Percentiles rank a stretch among this genome's conserved stretches.
phyloP scores from a whole-genome alignment of 2,888 invertebrate species.

The Galeopsomyia nigrocyanea region DNA sequence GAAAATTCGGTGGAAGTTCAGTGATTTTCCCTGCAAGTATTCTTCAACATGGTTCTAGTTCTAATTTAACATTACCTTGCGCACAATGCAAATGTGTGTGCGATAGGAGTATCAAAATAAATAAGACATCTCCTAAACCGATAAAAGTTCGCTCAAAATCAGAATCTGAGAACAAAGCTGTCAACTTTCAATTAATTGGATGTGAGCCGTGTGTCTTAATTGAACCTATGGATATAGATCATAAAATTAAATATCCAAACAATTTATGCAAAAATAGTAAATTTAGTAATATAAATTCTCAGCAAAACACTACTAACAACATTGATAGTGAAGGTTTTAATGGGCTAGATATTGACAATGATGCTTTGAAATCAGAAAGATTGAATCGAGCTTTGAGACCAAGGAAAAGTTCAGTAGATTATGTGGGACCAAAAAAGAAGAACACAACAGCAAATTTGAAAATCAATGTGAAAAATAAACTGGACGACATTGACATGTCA shows the following conservation, averaged over 20 bases:
- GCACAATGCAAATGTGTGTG: constrained; percentile 32
- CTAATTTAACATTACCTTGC: constrained; percentile 27
- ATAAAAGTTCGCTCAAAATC: constrained; percentile 11
- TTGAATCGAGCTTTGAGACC: constrained; percentile 56
- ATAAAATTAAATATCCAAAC: constrained; percentile 2
- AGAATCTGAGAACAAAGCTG: constrained; percentile 12
- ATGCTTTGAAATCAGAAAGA: constrained; percentile 17
- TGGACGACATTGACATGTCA: constrained; percentile 13
- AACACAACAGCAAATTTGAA: constrained; percentile 28
- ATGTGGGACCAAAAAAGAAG: constrained; percentile 49
- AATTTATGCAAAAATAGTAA: not conserved
- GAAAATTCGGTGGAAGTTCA: constrained; percentile 23
- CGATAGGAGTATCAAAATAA: constrained; percentile 24
- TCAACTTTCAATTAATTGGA: constrained; percentile 2
- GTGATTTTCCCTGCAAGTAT: constrained; percentile 39
- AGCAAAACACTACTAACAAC: constrained; percentile 21
- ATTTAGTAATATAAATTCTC: constrained; percentile 1
- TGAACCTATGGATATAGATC: constrained; percentile 12
- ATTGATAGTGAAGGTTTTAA: constrained; percentile 2
- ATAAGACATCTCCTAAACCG: constrained; percentile 23
- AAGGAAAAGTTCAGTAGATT: constrained; percentile 54
- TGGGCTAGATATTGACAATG: not conserved
- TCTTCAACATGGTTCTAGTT: constrained; percentile 26
- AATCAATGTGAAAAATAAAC: constrained; percentile 35
- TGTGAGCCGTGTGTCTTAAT: constrained; percentile 12